These are phyloP conservation scores for Tringa solitaria DNA, from an alignment of 2,113 vertebrate genomes.

Conservation along the genomic window DNA sequence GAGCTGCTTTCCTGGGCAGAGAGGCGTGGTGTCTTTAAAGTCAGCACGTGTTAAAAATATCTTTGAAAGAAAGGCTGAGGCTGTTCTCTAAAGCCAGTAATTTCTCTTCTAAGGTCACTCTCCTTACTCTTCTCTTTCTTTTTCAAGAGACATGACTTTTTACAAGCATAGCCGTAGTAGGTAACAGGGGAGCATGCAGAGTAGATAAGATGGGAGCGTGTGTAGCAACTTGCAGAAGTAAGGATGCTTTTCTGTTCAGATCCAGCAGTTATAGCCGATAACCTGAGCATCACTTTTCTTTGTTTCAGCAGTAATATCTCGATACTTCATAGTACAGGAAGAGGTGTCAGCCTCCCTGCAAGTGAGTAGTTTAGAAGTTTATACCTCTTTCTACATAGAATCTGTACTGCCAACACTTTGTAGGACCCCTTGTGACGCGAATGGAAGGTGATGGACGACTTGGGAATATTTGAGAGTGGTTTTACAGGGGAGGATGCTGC, in stretches of 20 bases:
- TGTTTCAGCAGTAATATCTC: background rate
- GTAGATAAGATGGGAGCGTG: background rate
- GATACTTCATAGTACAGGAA: background rate
- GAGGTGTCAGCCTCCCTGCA: background rate
- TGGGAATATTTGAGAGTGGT: background rate
- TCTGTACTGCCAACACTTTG: background rate
- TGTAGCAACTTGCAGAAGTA: background rate
- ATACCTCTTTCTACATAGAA: background rate
- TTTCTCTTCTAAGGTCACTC: background rate
- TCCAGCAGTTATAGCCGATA: background rate
- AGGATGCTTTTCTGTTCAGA: background rate
- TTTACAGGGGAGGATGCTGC: background rate
- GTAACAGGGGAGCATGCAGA: background rate
- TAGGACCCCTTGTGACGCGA: background rate
- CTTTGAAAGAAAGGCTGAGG: background rate
- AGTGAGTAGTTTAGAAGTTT: background rate
- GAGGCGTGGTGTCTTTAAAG: background rate
- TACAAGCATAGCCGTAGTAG: background rate
- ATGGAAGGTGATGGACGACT: background rate
- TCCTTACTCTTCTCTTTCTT: background rate
- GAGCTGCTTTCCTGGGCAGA: background rate
- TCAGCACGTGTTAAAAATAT: background rate
- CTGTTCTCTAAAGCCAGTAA: background rate
- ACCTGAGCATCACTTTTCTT: background rate
- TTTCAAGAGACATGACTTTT: background rate